Evolutionary conservation across 2,888 invertebrate genomes (phyloP), one percentile per base, ranked within the genome.

Genomic region (Petrophora chlorosata): DNA sequence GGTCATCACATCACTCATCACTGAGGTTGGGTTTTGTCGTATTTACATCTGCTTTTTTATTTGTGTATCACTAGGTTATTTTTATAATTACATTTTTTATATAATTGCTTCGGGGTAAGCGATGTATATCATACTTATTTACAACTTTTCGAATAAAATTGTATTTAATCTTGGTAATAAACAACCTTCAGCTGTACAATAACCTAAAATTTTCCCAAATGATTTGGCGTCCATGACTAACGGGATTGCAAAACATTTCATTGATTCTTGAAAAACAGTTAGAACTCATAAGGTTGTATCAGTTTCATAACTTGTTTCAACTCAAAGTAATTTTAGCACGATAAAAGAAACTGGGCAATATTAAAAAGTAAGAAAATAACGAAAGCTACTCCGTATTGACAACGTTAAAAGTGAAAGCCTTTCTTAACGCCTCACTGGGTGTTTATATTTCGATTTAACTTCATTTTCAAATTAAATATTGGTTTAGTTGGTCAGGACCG

Each of bases 381-480:
- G 64, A 64, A 66, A 67, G 67, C 64, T 69, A 33, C 25, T 34
- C 25, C 32, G 51, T 51, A 65, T 61, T 51, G 59, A 64, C 67
- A 71, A 70, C 68, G 73, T 67, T 64, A 66, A 79, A 65, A 81
- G 82, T 80, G 81, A 82, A 82, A 82, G 80, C 69, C 66, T 71
- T 56, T 51, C 50, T 56, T 68, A 63, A 69, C 78, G 78, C 72
- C 60, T 67, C 70, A 67, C 50, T 68, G 75, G 57, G 22, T 53
- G 35, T 56, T 62, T 61, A 59, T 67, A 67, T 66, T 68, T 58
- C 53, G 53, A 45, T 61, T 64, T 65, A 67, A 67, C 56, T 67
- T 67, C 66, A 68, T 65, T 73, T 65, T 58, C 53, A 66, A 70
- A 72, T 70, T 69, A 72, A 77, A 79, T 76, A 77, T 79, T 77